phyloP scores from a whole-genome alignment of 2,888 invertebrate genomes.

The Pristionchus exspectatus region DNA sequence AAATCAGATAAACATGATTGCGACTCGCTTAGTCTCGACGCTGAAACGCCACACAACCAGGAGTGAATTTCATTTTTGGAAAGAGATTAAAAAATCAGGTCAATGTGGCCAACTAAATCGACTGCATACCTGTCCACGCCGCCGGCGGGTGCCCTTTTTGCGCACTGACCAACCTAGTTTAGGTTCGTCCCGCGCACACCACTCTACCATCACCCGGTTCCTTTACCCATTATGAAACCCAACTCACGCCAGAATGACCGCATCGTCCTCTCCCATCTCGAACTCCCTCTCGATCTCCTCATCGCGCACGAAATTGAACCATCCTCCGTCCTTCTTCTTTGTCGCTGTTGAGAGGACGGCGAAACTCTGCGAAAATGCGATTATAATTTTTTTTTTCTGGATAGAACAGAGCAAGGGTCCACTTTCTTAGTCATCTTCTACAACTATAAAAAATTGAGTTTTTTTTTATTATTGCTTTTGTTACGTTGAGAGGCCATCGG shows the following conservation, averaged over 20 bases:
- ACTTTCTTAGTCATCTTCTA: too few relatives aligned
- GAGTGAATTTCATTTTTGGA: neutral
- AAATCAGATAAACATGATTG: neutral
- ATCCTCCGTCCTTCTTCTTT: constrained; percentile 32
- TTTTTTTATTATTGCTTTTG: too few relatives aligned
- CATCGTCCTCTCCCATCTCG: constrained; percentile 57
- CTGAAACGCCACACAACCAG: neutral
- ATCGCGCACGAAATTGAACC: constrained; percentile 66
- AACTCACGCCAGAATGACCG: constrained; percentile 18
- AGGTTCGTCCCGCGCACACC: too few relatives aligned
- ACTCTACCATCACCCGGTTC: too few relatives aligned
- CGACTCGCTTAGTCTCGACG: neutral
- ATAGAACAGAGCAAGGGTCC: neutral
- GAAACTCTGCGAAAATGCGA: constrained; percentile 30
- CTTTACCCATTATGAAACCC: too few relatives aligned
- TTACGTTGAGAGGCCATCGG: too few relatives aligned
- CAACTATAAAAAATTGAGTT: neutral
- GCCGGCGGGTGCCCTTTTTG: too few relatives aligned
- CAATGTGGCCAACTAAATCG: neutral
- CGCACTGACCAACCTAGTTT: too few relatives aligned
- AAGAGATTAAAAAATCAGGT: too few relatives aligned
- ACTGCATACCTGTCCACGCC: too few relatives aligned
- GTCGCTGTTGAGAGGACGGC: constrained; percentile 11
- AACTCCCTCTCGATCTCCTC: constrained; percentile 58
- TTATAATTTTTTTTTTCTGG: neutral